These are phyloP conservation scores for Zaprionus ghesquierei DNA, from an alignment of 1,140 invertebrate species.

Conservation along the genomic window DNA sequence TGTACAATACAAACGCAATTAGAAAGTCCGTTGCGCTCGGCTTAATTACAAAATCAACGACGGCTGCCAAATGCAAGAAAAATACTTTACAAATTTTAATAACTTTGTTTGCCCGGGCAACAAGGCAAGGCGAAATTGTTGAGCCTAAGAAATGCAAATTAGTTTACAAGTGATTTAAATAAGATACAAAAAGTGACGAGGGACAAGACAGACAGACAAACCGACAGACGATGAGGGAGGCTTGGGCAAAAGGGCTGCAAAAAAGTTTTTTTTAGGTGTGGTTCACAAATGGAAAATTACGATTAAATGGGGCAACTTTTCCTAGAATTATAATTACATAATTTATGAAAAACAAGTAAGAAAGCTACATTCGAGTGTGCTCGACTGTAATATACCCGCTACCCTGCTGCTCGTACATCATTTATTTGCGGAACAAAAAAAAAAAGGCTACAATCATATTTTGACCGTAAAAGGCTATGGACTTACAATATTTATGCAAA, in stretches of 20 bases:
- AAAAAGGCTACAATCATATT: too few relatives aligned
- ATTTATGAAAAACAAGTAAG: conserved; percentile 19
- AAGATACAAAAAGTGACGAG: conserved; percentile 75
- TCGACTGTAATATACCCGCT: too few relatives aligned
- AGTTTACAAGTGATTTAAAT: conserved; percentile 75
- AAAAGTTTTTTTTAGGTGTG: conserved; percentile 45
- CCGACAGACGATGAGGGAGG: neutral
- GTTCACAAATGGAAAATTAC: conserved; percentile 19
- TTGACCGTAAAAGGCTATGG: too few relatives aligned
- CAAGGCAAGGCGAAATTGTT: conserved; percentile 36
- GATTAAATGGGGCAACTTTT: conserved; percentile 28
- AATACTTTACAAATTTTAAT: conserved; percentile 58
- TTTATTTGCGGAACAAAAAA: too few relatives aligned
- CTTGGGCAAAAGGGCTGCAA: conserved; percentile 46
- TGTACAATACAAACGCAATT: conserved; percentile 23
- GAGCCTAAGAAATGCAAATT: conserved; percentile 73
- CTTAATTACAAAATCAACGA: conserved; percentile 64
- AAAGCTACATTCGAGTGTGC: too few relatives aligned
- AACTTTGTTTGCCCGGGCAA: conserved; percentile 60
- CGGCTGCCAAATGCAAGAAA: conserved; percentile 26
- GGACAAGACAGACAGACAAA: conserved; percentile 27
- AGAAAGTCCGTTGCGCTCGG: conserved; percentile 2
- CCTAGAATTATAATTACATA: conserved; percentile 24
- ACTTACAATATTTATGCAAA: too few relatives aligned
- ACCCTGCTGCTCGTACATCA: too few relatives aligned